Evolutionary conservation across 2,888 invertebrate genomes (phyloP), one percentile per base, ranked within the genome.

Genomic region (Monopis laevigella): DNA sequence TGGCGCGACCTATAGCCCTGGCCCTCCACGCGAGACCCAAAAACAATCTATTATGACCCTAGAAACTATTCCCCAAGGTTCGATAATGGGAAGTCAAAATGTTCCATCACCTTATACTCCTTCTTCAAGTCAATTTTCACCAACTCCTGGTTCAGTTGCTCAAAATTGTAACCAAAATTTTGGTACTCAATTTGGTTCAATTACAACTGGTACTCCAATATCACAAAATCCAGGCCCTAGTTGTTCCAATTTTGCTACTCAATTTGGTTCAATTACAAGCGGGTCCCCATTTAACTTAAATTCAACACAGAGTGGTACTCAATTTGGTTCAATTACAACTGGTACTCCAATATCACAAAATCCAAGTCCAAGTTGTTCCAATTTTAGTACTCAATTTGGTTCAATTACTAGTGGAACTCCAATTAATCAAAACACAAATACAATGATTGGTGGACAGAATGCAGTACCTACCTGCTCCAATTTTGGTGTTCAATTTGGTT

Each of bases 1-100:
- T 2, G 41, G 41, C 7, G 36, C 36, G 8, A 29, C 40, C 12
- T 28, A 26, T n/a, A 27, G 27, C 18, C 40, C 14, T 18, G 14
- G 57, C 61, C 38, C 65, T 62, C 41, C 45, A 46, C 57, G 52
- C 42, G 59, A 59, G 13, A 61, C 54, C 40, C 65, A 62, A 38
- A 66, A 58, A 49, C 27, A 24, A 16, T 57, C 57, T 1, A 65
- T 69, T 59, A 71, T 69, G 48, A 67, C 58, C 1, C 45, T 75
- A 12, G 72, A 74, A 50, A 74, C 77, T 1, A 75, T 78, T 48
- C 71, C 73, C 0, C 75, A 77, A 45, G 74, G 68, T 0, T 62
- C 59, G 0, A 56, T 59, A 3, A 55, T 52, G 2, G 36, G 36
- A 3, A n/a, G 21, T 21, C 19, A 36, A 36, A 36, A 12, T 21